Conservation (phyloP, 2,888 invertebrate species). For the Hemithea aestivaria region DNA sequence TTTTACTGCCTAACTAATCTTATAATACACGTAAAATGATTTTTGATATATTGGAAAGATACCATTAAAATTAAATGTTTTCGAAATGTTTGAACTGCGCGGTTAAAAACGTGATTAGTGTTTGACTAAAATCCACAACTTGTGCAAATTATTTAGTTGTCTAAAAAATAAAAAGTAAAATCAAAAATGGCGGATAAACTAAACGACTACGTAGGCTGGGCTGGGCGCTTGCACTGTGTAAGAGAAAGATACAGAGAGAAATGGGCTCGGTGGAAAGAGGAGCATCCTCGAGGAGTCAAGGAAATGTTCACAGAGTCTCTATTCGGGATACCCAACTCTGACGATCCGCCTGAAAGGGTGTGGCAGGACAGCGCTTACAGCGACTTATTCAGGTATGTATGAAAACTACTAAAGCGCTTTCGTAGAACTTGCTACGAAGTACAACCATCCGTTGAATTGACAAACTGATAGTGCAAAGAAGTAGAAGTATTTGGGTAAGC, state of each 20-base stretch:
- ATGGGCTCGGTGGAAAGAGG: slow-evolving; percentile 81
- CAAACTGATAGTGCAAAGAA: too few relatives aligned
- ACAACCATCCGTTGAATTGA: too few relatives aligned
- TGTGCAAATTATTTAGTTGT: too few relatives aligned
- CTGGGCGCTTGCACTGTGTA: slow-evolving; percentile 84
- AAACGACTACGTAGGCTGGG: slow-evolving; percentile 87
- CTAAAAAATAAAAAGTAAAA: slow-evolving; percentile 3
- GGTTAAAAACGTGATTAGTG: too few relatives aligned
- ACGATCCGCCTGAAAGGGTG: slow-evolving; percentile 54
- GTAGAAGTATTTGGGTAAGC: too few relatives aligned
- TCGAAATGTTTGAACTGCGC: too few relatives aligned
- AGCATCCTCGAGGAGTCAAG: slow-evolving; percentile 75
- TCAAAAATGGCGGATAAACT: slow-evolving; percentile 85
- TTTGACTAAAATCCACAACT: too few relatives aligned
- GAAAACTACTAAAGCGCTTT: not conserved
- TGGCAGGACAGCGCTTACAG: slow-evolving; percentile 64
- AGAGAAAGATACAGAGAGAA: slow-evolving; percentile 82
- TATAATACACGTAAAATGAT: too few relatives aligned
- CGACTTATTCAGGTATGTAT: slow-evolving; percentile 57
- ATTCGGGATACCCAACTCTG: slow-evolving; percentile 64
- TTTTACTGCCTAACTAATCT: too few relatives aligned
- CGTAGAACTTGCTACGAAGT: too few relatives aligned
- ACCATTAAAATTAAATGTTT: too few relatives aligned
- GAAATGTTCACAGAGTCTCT: slow-evolving; percentile 69
- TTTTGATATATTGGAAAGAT: too few relatives aligned